These are phyloP conservation scores for Ditylenchus dipsaci DNA, from an alignment of 1,140 invertebrate species.

Conservation along the genomic window DNA sequence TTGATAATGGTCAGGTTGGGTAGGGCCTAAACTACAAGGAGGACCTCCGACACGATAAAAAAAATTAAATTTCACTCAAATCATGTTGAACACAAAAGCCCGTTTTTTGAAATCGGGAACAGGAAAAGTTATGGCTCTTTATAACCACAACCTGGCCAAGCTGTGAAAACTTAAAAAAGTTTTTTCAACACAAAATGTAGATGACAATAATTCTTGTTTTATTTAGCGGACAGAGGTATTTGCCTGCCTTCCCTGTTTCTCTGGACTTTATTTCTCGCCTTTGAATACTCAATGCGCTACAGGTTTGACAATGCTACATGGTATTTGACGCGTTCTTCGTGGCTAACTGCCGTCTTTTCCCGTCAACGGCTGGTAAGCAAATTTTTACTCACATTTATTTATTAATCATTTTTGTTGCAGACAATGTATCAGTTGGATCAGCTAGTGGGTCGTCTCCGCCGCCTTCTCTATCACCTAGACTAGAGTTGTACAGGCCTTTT, in stretches of 20 bases:
- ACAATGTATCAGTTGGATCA: slow-evolving; percentile 80
- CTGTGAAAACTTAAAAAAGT: too few species aligned
- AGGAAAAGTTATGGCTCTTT: too few species aligned
- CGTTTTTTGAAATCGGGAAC: too few species aligned
- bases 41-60: too few species aligned
- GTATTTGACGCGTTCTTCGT: slow-evolving; percentile 84
- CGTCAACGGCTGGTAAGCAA: slow-evolving; percentile 33
- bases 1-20: too few species aligned
- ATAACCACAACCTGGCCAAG: too few species aligned
- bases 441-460: slow-evolving; percentile 70
- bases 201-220: too few species aligned
- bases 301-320: slow-evolving; percentile 87
- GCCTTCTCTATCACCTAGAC: slow-evolving; percentile 78
- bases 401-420: slow-evolving; percentile 22
- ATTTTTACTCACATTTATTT: neutral
- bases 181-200: too few species aligned
- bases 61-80: too few species aligned
- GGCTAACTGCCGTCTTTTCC: slow-evolving; percentile 50
- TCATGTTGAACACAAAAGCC: too few species aligned
- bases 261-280: slow-evolving; percentile 42
- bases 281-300: slow-evolving; percentile 67
- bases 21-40: too few species aligned
- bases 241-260: slow-evolving; percentile 46
- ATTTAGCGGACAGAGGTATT: slow-evolving; percentile 38
- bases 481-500: slow-evolving; percentile 91